Conservation (phyloP, 2,888 invertebrate genomes). For the Halictus ligatus region DNA sequence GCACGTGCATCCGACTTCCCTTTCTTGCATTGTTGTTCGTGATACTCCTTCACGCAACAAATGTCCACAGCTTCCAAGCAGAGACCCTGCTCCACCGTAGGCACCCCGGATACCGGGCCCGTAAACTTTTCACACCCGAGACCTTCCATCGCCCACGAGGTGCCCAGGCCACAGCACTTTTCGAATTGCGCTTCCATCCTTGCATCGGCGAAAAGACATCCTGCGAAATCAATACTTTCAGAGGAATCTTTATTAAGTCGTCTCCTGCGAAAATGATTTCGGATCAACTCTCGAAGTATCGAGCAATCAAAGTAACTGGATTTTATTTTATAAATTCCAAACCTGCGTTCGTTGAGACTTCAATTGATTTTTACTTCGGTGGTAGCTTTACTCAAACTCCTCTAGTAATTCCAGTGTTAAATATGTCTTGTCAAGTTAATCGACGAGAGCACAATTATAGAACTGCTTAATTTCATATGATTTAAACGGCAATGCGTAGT, state of each 20-base stretch:
- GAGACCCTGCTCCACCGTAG: constrained; percentile 86
- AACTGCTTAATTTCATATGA: no score
- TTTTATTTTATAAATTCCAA: no score
- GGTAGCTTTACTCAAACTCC: no score
- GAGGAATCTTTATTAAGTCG: not conserved
- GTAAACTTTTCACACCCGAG: constrained; percentile 85
- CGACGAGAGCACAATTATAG: no score
- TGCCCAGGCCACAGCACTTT: constrained; percentile 86
- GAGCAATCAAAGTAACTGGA: no score
- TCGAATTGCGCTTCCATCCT: constrained; percentile 75
- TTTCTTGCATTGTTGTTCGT: constrained; percentile 85
- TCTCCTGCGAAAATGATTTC: not conserved
- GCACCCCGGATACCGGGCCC: constrained; percentile 86
- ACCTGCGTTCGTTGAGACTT: no score
- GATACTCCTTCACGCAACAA: constrained; percentile 86
- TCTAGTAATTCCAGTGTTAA: no score
- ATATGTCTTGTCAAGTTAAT: no score
- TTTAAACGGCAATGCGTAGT: no score
- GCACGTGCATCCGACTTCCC: constrained; percentile 85
- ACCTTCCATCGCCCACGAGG: constrained; percentile 85
- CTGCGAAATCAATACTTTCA: not conserved
- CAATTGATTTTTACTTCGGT: no score
- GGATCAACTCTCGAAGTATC: not conserved
- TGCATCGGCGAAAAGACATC: constrained; percentile 41
- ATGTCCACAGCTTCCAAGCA: constrained; percentile 88